Percentiles rank a stretch among this genome's conserved stretches.
phyloP scores from a whole-genome alignment of 2,888 invertebrate genomes.

The Minunthozetes semirufus region DNA sequence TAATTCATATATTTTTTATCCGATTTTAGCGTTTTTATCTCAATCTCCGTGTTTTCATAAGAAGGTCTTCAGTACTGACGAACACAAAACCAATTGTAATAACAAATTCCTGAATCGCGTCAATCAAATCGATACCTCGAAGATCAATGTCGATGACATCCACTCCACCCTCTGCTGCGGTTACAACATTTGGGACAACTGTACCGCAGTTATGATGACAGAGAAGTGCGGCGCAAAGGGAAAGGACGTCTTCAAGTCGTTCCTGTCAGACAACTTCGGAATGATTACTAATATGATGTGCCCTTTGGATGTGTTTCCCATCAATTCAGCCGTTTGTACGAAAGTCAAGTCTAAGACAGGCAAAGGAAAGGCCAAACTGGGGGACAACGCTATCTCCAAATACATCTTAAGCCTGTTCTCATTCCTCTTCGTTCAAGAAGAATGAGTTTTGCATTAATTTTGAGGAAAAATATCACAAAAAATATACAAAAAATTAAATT shows the following conservation, averaged over 20 bases:
- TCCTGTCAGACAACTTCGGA: constrained; percentile 21
- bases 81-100: constrained; percentile 22
- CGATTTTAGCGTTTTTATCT: constrained; percentile 16
- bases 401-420: constrained; percentile 16
- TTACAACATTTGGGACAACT: constrained; percentile 33
- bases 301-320: constrained; percentile 30
- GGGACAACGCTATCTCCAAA: constrained; percentile 19
- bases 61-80: constrained; percentile 30
- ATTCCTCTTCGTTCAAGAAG: constrained; percentile 5
- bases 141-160: constrained; percentile 25
- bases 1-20: no score
- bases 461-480: no score
- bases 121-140: constrained; percentile 24
- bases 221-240: constrained; percentile 23
- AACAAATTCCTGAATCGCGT: constrained; percentile 18
- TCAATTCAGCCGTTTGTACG: not conserved
- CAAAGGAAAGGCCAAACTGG: constrained; percentile 19
- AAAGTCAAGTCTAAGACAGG: not conserved
- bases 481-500: no score
- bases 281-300: constrained; percentile 29
- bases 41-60: constrained; percentile 34
- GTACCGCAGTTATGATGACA: constrained; percentile 6
- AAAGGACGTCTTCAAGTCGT: constrained; percentile 6
- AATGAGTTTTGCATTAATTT: not conserved
- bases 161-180: constrained; percentile 30